Conservation (phyloP, 2,888 invertebrate genomes). For the Cephonodes hylas region DNA sequence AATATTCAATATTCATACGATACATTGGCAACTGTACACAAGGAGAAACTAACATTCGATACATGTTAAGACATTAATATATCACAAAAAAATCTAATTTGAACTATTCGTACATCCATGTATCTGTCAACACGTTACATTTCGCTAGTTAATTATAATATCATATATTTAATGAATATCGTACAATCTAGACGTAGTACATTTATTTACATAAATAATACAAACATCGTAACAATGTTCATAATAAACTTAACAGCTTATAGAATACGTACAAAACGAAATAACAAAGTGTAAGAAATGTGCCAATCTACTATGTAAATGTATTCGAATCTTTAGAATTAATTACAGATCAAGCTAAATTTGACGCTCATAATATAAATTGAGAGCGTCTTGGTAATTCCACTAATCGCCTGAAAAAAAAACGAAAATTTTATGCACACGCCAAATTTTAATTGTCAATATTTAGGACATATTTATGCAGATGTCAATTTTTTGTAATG, state of each 20-base stretch:
- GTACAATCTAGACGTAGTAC: conserved; percentile 58
- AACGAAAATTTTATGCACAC: no score
- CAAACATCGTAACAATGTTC: conserved; percentile 73
- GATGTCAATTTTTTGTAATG: no score
- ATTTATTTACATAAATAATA: conserved; percentile 77
- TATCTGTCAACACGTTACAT: conserved; percentile 51
- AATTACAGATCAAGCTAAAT: no score
- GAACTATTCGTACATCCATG: conserved; percentile 49
- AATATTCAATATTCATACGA: conserved; percentile 19
- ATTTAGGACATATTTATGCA: no score
- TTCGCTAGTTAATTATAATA: conserved; percentile 54
- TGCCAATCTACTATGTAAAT: conserved; percentile 6
- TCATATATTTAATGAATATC: conserved; percentile 44
- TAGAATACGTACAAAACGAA: conserved; percentile 69
- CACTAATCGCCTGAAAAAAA: no score
- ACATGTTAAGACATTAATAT: conserved; percentile 13
- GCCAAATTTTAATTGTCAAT: no score
- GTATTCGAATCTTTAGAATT: not conserved
- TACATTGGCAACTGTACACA: conserved; percentile 41
- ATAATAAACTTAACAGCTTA: conserved; percentile 74
- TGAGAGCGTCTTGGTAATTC: no score
- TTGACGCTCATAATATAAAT: no score
- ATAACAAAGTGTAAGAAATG: conserved; percentile 50
- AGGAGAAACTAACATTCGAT: conserved; percentile 48
- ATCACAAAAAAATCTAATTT: conserved; percentile 61